A percentile compares a stretch with the other conserved stretches of the same genome.
Conservation (phyloP, 1,140 invertebrate species). For the Coelopa frigida region DNA sequence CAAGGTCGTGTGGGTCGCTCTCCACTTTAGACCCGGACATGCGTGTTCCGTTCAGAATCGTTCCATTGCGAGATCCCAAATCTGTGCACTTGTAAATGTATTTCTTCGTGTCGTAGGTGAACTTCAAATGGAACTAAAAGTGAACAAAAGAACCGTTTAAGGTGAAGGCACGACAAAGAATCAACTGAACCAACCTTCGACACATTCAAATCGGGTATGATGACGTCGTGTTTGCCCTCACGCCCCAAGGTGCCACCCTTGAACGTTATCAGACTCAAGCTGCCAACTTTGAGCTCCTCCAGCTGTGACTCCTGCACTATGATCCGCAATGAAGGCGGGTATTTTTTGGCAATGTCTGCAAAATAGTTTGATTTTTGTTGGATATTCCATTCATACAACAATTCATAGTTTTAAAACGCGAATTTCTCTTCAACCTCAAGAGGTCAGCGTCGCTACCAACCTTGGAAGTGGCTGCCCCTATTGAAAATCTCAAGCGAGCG, state of each 20-base stretch:
- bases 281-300: slow-evolving; percentile 62
- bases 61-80: slow-evolving; percentile 81
- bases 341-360: slow-evolving; percentile 61
- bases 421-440: slow-evolving; percentile 21
- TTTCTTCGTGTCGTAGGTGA: slow-evolving; percentile 56
- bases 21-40: slow-evolving; percentile 65
- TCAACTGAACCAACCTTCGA: slow-evolving; percentile 57
- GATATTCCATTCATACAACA: too few species aligned
- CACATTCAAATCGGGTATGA: slow-evolving; percentile 71
- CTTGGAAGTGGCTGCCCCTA: slow-evolving; percentile 33
- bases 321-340: slow-evolving; percentile 81
- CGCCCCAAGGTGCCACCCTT: slow-evolving; percentile 78
- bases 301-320: slow-evolving; percentile 70
- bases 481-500: slow-evolving; percentile 42
- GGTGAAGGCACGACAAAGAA: slow-evolving; percentile 7
- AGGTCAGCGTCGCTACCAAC: too few species aligned
- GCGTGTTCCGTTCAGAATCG: slow-evolving; percentile 68
- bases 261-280: slow-evolving; percentile 76
- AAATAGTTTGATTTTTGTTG: too few species aligned
- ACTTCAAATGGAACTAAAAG: slow-evolving; percentile 67
- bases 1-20: slow-evolving; percentile 55
- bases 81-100: slow-evolving; percentile 66
- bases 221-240: slow-evolving; percentile 66
- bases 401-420: slow-evolving; percentile 28
- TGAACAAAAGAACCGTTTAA: background rate